A percentile compares a stretch with the other conserved stretches of the same genome.
These are phyloP conservation scores for Melanotus villosus DNA, from an alignment of 2,888 invertebrate species.

Conservation along the genomic window DNA sequence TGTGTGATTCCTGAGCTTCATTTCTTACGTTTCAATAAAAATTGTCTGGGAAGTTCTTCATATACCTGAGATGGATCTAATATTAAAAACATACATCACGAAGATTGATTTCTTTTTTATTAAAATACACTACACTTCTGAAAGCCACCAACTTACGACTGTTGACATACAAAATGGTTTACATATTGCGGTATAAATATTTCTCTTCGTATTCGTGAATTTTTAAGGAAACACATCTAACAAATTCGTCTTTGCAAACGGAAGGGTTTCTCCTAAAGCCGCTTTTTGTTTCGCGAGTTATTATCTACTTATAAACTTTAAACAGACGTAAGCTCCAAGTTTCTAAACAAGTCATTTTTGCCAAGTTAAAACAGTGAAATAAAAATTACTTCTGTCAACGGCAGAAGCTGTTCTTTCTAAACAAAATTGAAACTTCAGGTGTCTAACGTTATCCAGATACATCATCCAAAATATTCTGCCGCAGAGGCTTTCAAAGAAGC, in stretches of 20 bases:
- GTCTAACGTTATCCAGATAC: neutral
- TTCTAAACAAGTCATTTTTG: neutral
- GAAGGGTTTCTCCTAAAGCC: neutral
- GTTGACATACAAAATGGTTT: conserved; percentile 21
- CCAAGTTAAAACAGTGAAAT: too few relatives aligned
- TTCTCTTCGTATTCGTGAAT: neutral
- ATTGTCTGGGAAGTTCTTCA: conserved; percentile 9
- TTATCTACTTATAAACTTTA: neutral
- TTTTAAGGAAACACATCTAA: too few relatives aligned
- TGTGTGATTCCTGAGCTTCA: conserved; percentile 10
- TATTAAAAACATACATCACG: conserved; percentile 22
- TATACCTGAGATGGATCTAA: conserved; percentile 23
- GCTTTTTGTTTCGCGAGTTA: neutral
- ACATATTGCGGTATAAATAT: conserved; percentile 1
- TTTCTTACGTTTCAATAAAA: conserved; percentile 11
- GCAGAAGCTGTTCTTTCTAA: too few relatives aligned
- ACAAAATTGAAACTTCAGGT: too few relatives aligned
- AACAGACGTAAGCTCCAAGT: neutral
- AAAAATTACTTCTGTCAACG: too few relatives aligned
- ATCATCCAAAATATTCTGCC: neutral
- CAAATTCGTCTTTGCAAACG: too few relatives aligned
- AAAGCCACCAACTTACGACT: neutral
- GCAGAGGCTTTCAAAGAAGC: neutral
- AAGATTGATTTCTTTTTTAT: conserved; percentile 9
- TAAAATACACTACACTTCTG: conserved; percentile 3